phyloP scores from a whole-genome alignment of 2,888 invertebrate species.

The Barypeithes pellucidus region DNA sequence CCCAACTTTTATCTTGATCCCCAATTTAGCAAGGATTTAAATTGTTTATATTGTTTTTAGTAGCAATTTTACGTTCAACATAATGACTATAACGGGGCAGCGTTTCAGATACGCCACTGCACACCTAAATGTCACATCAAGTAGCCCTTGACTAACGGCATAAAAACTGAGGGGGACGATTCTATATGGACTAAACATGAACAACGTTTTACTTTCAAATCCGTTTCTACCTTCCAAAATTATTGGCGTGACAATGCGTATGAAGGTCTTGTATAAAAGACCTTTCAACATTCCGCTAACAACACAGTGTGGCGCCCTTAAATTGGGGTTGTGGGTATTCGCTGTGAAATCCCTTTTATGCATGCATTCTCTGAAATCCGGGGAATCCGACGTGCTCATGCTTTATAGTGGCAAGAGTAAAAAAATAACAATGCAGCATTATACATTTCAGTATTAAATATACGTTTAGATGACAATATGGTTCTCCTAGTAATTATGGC shows the following conservation, averaged over 20 bases:
- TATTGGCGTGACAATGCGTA: conserved; percentile 36
- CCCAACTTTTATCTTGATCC: too few relatives aligned
- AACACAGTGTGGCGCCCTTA: conserved; percentile 16
- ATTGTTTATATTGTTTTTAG: too few relatives aligned
- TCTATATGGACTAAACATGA: conserved; percentile 3
- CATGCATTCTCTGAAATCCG: conserved; percentile 36
- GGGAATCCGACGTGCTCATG: conserved; percentile 24
- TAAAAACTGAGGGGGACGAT: conserved; percentile 12
- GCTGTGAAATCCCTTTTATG: conserved; percentile 34
- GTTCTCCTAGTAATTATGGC: too few relatives aligned
- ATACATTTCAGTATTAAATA: neutral
- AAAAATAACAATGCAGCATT: neutral
- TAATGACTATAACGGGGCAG: too few relatives aligned
- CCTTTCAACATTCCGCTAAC: conserved; percentile 32
- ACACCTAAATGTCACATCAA: conserved; percentile 19
- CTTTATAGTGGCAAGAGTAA: neutral
- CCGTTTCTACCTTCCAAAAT: conserved; percentile 32
- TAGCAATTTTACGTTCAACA: too few relatives aligned
- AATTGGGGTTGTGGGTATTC: conserved; percentile 32
- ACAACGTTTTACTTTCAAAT: conserved; percentile 28
- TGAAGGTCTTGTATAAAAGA: conserved; percentile 22
- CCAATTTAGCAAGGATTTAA: too few relatives aligned
- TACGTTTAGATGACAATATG: neutral
- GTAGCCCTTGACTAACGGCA: conserved; percentile 32
- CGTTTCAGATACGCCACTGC: neutral